Evolutionary conservation across 2,797 vertebrate genomes (phyloP), one percentile per base, ranked within the genome.

Genomic region (Poeciliopsis infans): DNA sequence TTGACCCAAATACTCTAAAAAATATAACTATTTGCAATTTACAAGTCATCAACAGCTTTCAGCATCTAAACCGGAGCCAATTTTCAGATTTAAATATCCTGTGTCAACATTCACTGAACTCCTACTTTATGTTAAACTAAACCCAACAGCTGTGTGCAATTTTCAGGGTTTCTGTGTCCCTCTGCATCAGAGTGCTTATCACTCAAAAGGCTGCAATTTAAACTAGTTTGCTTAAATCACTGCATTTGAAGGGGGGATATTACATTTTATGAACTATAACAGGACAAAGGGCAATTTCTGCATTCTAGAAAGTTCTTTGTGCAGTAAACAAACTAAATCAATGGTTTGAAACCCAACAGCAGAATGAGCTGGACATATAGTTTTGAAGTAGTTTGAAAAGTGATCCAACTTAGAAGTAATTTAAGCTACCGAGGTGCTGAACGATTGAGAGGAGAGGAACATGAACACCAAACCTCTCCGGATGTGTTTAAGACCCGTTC

Each of bases 391-490:
- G 43, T 8, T 45, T 71, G 15, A 71, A 71, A 71, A 18, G 45
- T 28, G 5, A 71, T 46, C 41, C 25, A 71, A 16, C 13, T 68
- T 8, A 70, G 25, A 11, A 23, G 15, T n/a, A 57, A 77, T 73
- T 72, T 28, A 49, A 45, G 1, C 47, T 46, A 73, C 43, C 72
- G 8, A 45, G 64, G 43, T 0, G 15, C 39, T 78, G 81, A 87
- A 55, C 78, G 72, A 86, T 23, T 66, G 45, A 15, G 73, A 78
- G 66, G 3, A 64, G 66, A 80, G 36, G 87, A 87, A 83, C 74
- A 80, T 72, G 84, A 86, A 85, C 78, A 82, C 78, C 76, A 82
- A 82, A 75, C 55, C 82, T 86, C 87, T 77, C 51, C 23, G 78
- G 83, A 84, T 1, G 1, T 46, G 45, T 78, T 84, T 82, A 15